Evolutionary conservation across 2,113 vertebrate genomes (phyloP).

Genomic region (Salvelinus alpinus): DNA sequence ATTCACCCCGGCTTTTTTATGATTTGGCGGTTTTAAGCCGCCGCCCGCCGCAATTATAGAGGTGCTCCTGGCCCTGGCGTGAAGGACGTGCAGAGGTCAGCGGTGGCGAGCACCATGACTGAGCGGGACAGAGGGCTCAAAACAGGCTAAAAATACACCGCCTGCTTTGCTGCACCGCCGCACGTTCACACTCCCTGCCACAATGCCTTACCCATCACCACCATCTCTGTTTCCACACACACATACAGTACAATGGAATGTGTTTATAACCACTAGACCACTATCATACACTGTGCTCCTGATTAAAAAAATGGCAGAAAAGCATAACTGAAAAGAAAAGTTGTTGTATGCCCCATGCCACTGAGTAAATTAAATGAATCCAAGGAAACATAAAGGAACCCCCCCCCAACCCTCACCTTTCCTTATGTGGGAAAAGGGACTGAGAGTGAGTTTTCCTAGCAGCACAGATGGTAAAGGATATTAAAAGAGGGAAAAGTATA

Average conservation of each 20-base stretch:
- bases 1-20: slow-evolving; percentile 78
- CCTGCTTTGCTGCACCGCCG: slow-evolving; percentile 15
- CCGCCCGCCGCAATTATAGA: slow-evolving; percentile 64
- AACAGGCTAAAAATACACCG: slow-evolving; percentile 34
- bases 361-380: neutral
- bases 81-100: slow-evolving; percentile 73
- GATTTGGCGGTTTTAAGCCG: slow-evolving; percentile 77
- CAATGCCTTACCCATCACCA: neutral
- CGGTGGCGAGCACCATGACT: slow-evolving; percentile 49
- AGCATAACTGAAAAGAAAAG: neutral
- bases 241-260: neutral
- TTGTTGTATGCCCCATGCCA: neutral
- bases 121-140: slow-evolving; percentile 32
- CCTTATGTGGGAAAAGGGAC: too few species aligned
- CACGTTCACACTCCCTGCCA: neutral
- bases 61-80: slow-evolving; percentile 77
- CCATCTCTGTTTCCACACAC: slow-evolving; percentile 1
- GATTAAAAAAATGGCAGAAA: neutral
- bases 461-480: too few species aligned
- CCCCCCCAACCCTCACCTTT: too few species aligned
- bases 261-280: too few species aligned
- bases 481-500: too few species aligned
- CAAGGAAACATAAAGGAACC: too few species aligned
- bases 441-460: neutral
- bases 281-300: too few species aligned